These are phyloP conservation scores for Rhynchotus rufescens DNA, from an alignment of 2,797 vertebrate genomes.

Conservation along the genomic window DNA sequence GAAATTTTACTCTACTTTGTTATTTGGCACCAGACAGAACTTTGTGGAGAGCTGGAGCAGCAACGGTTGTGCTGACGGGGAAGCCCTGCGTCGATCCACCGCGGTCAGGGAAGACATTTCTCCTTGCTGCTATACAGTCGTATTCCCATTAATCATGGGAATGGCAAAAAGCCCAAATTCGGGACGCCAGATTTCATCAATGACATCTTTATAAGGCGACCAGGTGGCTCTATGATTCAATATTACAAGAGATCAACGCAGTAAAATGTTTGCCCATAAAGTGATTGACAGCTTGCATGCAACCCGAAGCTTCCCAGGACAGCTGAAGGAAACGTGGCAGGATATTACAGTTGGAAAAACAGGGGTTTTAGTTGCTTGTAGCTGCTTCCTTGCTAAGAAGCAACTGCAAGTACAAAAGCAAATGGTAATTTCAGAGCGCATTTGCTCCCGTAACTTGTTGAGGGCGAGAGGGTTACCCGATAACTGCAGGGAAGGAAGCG, in stretches of 20 bases:
- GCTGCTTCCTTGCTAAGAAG: neutral
- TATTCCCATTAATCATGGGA: neutral
- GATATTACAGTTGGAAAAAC: neutral
- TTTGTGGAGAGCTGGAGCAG: neutral
- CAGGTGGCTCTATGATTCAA: neutral
- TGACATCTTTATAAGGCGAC: neutral
- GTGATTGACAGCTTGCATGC: neutral
- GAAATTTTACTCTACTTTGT: neutral
- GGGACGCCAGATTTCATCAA: neutral
- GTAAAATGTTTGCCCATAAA: constrained; percentile 1
- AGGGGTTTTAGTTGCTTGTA: fast-evolving
- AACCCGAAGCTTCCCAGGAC: neutral
- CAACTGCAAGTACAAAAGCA: neutral
- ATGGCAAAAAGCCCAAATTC: neutral
- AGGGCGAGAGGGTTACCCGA: neutral
- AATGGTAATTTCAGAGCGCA: neutral
- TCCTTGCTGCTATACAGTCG: neutral
- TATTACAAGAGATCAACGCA: neutral
- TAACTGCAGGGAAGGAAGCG: neutral
- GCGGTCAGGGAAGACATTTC: neutral
- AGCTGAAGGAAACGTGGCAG: neutral
- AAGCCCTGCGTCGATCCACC: neutral
- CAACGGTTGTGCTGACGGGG: neutral
- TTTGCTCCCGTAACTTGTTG: neutral
- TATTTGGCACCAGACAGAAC: neutral